These are phyloP conservation scores for Heteromyza rotundicornis DNA, from an alignment of 2,888 invertebrate species.

Conservation along the genomic window DNA sequence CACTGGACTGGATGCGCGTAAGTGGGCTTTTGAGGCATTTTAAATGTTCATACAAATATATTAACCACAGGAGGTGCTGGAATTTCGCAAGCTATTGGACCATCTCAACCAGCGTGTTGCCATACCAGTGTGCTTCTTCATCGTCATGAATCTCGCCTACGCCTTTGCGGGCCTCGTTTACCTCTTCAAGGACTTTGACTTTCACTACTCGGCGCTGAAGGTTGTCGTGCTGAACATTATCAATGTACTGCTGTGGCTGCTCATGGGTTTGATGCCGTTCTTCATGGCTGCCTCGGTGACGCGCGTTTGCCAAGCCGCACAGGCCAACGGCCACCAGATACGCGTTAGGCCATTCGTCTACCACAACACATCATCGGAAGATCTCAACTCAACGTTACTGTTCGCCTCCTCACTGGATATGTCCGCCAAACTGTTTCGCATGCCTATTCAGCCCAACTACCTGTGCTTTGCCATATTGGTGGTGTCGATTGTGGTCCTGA, in stretches of 20 bases:
- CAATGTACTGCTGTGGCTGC: constrained; percentile 55
- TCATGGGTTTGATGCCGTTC: constrained; percentile 54
- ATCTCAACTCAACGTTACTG: constrained; percentile 77
- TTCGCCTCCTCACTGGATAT: constrained; percentile 78
- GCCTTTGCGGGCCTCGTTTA: constrained; percentile 73
- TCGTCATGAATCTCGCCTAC: constrained; percentile 77
- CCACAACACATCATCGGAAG: constrained; percentile 76
- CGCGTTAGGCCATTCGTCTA: constrained; percentile 80
- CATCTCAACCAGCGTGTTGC: constrained; percentile 80
- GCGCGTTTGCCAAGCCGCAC: constrained; percentile 74
- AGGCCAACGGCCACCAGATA: constrained; percentile 78
- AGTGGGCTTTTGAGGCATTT: constrained; percentile 36
- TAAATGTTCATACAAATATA: background rate
- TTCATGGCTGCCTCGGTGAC: constrained; percentile 78
- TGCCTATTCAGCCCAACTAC: constrained; percentile 75
- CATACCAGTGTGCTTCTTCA: constrained; percentile 78
- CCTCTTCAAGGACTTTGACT: constrained; percentile 69
- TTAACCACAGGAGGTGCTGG: constrained; percentile 73
- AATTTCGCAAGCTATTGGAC: constrained; percentile 77
- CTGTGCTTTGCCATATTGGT: constrained; percentile 71
- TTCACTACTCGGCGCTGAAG: constrained; percentile 66
- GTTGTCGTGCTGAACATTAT: constrained; percentile 76
- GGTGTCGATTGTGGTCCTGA: constrained; percentile 68
- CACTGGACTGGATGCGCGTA: constrained; percentile 82
- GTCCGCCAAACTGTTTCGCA: constrained; percentile 75